Base-by-base conservation (phyloP, 2,113 vertebrate genomes). In the Dryoscopus gambensis region DNA sequence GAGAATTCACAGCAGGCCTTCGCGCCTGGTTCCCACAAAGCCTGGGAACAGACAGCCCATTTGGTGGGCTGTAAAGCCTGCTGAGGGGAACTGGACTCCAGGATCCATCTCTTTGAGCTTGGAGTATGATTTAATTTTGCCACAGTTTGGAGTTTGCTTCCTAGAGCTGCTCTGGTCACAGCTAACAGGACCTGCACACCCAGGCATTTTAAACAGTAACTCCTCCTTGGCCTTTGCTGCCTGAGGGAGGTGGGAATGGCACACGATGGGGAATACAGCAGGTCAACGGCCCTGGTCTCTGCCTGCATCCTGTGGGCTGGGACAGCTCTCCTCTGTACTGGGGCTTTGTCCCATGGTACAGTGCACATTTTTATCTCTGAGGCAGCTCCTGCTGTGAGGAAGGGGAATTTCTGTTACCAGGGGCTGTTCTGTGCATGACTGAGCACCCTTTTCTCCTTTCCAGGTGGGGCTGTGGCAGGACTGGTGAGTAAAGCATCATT, bases 391-490 rank as follows among this genome's bases (percentile, higher is more conserved):
- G 57, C 68, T 68, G 25, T 70, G 44, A 27, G n/a, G 35, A 75
- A 67, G 14, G n/a, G 44, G 35, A 49, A 46, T 25, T 84, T 27
- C 69, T 91, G 28, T 70, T 90, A 21, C 28, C 1, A 2, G 27
- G 15, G 20, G 21, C 6, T 71, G 27, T 65, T 83, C 46, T 77
- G 39, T 30, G 18, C 16, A 15, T 87, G 93, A 78, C 50, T 50
- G 31, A 83, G 31, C 28, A 65, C 18, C 6, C 20, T 82, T 87
- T 39, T 96, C 73, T 95, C 42, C 69, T 95, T 85, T 96, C 67
- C 95, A 99, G 99, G 98, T 95, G 98, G 98, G 12, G 97, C 98
- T 87, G 80, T 99, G 75, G 98, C 97, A 88, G 98, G 91, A 92
- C 88, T 98, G 98, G 99, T 99, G 94, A 98, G 98, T 90, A 81